These are phyloP conservation scores for Copidosoma floridanum DNA, from an alignment of 1,140 invertebrate species.

Conservation along the genomic window DNA sequence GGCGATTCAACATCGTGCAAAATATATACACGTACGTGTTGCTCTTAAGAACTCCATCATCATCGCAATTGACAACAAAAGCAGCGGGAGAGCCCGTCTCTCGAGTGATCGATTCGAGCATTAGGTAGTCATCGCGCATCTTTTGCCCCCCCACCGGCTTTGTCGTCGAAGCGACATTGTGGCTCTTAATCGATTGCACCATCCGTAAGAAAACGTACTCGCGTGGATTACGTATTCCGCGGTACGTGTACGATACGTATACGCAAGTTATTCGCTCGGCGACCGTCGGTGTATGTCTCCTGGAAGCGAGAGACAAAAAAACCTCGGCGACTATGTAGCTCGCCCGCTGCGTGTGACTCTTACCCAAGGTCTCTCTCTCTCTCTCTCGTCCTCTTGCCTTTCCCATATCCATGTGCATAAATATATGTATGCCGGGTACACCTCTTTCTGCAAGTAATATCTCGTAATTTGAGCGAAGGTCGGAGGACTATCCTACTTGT, in stretches of 20 bases:
- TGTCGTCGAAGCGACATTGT: background rate
- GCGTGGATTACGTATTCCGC: slow-evolving; percentile 37
- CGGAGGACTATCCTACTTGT: slow-evolving; percentile 19
- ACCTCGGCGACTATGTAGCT: too few relatives aligned
- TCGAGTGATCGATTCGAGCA: too few relatives aligned
- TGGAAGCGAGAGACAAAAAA: slow-evolving; percentile 35
- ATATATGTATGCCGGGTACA: too few relatives aligned
- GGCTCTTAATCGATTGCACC: slow-evolving; percentile 38
- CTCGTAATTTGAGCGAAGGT: slow-evolving; percentile 42
- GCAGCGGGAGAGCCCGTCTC: too few relatives aligned
- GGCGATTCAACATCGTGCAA: slow-evolving; percentile 5
- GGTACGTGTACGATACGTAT: too few relatives aligned
- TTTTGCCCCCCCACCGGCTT: background rate
- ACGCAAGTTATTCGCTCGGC: slow-evolving; percentile 2
- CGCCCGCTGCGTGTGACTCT: slow-evolving; percentile 43
- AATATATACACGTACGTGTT: background rate
- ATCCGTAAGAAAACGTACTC: slow-evolving; percentile 30
- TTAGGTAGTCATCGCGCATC: too few relatives aligned
- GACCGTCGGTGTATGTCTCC: slow-evolving; percentile 1
- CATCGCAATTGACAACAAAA: too few relatives aligned
- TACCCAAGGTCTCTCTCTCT: slow-evolving; percentile 52
- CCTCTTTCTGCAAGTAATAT: too few relatives aligned
- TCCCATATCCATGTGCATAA: too few relatives aligned
- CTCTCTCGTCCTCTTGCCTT: slow-evolving; percentile 39
- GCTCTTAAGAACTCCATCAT: too few relatives aligned